phyloP scores from a whole-genome alignment of 2,113 vertebrate genomes.

The Cyphomyrus discorhynchus region DNA sequence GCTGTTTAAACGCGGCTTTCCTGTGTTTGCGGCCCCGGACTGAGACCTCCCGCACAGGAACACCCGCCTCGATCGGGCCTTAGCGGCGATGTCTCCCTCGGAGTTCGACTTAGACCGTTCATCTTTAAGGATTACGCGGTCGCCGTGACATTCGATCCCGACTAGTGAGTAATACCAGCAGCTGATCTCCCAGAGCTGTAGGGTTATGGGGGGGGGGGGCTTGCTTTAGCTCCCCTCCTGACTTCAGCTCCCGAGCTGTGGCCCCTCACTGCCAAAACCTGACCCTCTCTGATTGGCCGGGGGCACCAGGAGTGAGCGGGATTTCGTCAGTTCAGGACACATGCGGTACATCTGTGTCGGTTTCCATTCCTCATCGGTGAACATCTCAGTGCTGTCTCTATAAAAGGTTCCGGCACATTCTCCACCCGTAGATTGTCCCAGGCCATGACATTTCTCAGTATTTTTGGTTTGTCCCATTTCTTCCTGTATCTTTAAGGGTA shows the following conservation, averaged over 20 bases:
- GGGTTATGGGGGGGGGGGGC: not conserved
- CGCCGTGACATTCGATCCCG: not conserved
- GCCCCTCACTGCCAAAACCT: not conserved
- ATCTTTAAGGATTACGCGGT: not conserved
- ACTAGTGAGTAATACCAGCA: not conserved
- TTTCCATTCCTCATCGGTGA: not conserved
- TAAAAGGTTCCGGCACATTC: not conserved
- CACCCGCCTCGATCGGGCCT: not conserved
- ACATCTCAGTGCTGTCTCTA: not conserved
- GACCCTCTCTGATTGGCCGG: not conserved
- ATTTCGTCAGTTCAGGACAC: not conserved
- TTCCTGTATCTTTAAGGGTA: not conserved
- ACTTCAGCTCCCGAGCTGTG: not conserved
- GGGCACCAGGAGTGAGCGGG: not conserved
- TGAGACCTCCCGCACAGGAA: not conserved
- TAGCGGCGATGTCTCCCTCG: not conserved
- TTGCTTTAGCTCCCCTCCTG: not conserved
- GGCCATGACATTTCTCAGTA: not conserved
- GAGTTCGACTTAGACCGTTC: not conserved
- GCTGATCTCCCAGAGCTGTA: slow-evolving; percentile 1
- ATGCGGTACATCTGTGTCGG: not conserved
- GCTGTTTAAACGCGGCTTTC: not conserved
- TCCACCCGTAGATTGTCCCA: not conserved
- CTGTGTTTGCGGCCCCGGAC: not conserved
- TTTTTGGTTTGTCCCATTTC: not conserved